phyloP scores from a whole-genome alignment of 2,797 vertebrate genomes.

The Carcharodon carcharias region DNA sequence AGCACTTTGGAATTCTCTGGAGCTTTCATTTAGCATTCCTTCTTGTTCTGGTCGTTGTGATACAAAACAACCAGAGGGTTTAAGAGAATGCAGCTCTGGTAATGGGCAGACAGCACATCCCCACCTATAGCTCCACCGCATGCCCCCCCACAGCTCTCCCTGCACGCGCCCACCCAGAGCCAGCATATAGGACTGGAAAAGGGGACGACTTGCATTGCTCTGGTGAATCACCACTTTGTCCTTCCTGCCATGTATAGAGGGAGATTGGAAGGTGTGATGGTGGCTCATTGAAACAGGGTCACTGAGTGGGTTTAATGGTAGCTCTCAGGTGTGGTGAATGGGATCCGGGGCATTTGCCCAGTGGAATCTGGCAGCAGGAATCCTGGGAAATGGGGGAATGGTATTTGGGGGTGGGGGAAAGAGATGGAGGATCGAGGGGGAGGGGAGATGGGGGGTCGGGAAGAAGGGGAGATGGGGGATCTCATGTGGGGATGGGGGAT shows the following conservation, averaged over 20 bases:
- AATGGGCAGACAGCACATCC: too few relatives aligned
- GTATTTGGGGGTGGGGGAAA: too few relatives aligned
- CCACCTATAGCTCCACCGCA: too few relatives aligned
- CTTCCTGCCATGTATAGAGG: conserved; percentile 60
- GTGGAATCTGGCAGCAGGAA: neutral
- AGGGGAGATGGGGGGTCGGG: too few relatives aligned
- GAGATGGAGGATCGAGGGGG: too few relatives aligned
- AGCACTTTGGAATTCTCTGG: conserved; percentile 56
- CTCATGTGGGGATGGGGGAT: too few relatives aligned
- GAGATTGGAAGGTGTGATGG: conserved; percentile 33
- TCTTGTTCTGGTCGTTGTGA: conserved; percentile 56
- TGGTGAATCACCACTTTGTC: conserved; percentile 66
- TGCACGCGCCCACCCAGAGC: too few relatives aligned
- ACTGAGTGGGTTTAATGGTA: neutral
- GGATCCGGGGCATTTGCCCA: neutral
- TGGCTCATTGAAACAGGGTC: neutral
- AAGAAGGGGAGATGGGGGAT: too few relatives aligned
- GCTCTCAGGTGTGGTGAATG: neutral
- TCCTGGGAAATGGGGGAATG: too few relatives aligned
- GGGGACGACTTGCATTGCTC: conserved; percentile 47
- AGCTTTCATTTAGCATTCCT: conserved; percentile 54
- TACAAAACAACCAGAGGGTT: conserved; percentile 52
- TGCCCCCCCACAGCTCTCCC: too few relatives aligned
- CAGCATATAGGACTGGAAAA: too few relatives aligned
- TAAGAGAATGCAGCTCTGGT: conserved; percentile 51